These are phyloP conservation scores for Geothlypis trichas DNA, from an alignment of 2,113 vertebrate genomes.

Conservation along the genomic window DNA sequence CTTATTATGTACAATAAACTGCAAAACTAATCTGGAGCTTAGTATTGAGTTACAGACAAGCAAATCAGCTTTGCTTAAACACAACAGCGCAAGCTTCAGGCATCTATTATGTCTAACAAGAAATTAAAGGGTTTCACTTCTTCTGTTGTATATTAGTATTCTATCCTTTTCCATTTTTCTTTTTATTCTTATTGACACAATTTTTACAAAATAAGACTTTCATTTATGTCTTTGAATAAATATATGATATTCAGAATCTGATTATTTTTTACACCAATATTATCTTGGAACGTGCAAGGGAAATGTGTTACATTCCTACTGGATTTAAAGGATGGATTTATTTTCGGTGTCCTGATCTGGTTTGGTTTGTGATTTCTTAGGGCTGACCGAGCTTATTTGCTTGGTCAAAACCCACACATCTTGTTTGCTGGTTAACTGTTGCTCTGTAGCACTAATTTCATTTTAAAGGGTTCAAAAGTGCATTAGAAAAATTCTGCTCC, in stretches of 20 bases:
- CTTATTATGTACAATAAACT: background rate
- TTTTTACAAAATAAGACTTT: background rate
- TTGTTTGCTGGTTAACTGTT: background rate
- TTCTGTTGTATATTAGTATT: background rate
- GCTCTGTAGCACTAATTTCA: background rate
- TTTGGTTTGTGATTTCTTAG: background rate
- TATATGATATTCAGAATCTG: background rate
- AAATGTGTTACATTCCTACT: background rate
- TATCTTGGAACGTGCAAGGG: background rate
- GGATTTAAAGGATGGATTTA: background rate
- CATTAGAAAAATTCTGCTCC: background rate
- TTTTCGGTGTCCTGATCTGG: background rate
- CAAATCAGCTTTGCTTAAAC: background rate
- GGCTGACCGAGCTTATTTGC: background rate
- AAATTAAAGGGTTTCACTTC: background rate
- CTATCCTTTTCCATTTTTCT: background rate
- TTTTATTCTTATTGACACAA: background rate
- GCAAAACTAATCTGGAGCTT: background rate
- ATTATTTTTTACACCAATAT: background rate
- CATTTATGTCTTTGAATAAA: background rate
- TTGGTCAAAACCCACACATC: background rate
- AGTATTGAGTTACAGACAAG: background rate
- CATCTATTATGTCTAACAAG: background rate
- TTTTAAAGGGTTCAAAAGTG: background rate
- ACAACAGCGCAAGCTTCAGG: background rate